These are phyloP conservation scores for Scytalopus superciliaris DNA, from an alignment of 2,113 vertebrate genomes.

Conservation along the genomic window DNA sequence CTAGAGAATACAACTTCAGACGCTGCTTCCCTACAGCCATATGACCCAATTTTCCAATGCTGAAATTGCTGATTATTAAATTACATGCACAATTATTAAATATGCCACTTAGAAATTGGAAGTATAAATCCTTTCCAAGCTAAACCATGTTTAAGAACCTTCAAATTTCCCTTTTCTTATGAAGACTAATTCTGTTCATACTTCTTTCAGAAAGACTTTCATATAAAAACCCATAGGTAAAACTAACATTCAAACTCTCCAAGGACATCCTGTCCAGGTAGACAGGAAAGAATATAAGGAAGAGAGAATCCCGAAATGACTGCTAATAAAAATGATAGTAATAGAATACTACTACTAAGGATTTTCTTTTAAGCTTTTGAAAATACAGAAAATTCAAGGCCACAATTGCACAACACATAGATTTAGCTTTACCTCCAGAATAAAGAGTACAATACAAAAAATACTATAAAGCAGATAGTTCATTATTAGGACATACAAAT, in stretches of 20 bases:
- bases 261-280: background rate
- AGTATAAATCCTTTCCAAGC: slow-evolving; percentile 4
- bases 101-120: slow-evolving; percentile 10
- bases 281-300: slow-evolving; percentile 14
- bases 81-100: slow-evolving; percentile 44
- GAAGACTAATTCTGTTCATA: background rate
- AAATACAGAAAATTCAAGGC: background rate
- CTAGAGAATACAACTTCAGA: slow-evolving; percentile 41
- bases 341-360: background rate
- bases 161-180: background rate
- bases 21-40: slow-evolving; percentile 32
- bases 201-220: background rate
- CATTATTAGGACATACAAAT: background rate
- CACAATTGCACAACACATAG: background rate
- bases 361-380: background rate
- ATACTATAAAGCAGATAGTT: background rate
- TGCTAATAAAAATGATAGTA: background rate
- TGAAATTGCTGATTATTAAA: slow-evolving; percentile 52
- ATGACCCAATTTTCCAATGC: slow-evolving; percentile 49
- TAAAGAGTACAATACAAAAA: background rate
- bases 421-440: background rate
- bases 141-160: slow-evolving; percentile 17
- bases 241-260: background rate
- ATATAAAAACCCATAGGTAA: background rate
- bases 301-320: background rate